These are phyloP conservation scores for Erynnis tages DNA, from an alignment of 2,888 invertebrate genomes.

Conservation along the genomic window DNA sequence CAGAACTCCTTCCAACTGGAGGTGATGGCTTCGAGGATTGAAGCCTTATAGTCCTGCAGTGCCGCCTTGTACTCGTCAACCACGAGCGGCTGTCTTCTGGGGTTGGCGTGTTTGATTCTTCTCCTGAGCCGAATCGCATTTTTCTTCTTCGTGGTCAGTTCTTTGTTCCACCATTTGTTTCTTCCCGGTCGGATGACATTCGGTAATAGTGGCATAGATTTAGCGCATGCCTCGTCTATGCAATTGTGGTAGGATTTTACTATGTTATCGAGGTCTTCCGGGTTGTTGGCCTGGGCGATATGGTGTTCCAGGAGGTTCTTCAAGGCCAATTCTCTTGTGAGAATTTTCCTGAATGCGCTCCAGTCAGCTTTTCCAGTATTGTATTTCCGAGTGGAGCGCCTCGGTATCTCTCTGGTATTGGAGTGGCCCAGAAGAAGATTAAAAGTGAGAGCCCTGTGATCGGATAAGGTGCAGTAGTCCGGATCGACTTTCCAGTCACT, in stretches of 20 bases:
- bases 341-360: neutral
- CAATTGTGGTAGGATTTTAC: neutral
- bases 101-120: too few relatives aligned
- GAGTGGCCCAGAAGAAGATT: neutral
- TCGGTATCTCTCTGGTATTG: neutral
- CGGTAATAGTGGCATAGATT: neutral
- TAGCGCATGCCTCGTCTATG: neutral
- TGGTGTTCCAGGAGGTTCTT: neutral
- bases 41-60: too few relatives aligned
- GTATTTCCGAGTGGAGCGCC: neutral
- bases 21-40: too few relatives aligned
- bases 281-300: neutral
- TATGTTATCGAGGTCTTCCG: neutral
- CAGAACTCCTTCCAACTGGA: conserved; percentile 30
- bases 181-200: neutral
- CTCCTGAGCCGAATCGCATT: conserved; percentile 16
- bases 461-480: neutral
- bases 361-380: neutral
- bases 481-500: neutral
- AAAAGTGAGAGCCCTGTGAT: neutral
- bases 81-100: too few relatives aligned
- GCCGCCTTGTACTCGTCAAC: too few relatives aligned
- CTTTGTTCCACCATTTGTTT: conserved; percentile 5
- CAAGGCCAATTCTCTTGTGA: neutral
- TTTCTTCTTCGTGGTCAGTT: conserved; percentile 1